Evolutionary conservation across 2,797 vertebrate genomes (phyloP).

Genomic region (Acanthurus tractus): DNA sequence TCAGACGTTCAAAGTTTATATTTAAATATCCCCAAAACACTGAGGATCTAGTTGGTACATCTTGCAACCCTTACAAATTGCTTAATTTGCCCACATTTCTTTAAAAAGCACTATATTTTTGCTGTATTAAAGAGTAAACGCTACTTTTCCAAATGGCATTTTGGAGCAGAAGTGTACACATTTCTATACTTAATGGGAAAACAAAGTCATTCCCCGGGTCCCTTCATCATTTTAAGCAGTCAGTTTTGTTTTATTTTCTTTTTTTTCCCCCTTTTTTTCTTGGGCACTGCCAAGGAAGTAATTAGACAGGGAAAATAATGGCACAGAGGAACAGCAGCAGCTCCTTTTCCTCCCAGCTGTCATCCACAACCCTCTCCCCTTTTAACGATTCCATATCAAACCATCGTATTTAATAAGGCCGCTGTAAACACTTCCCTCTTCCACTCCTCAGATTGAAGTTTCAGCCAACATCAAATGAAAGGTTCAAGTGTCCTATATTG

Average conservation of each 20-base stretch:
- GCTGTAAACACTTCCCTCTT: slow-evolving; percentile 64
- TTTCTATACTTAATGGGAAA: not conserved
- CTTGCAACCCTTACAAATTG: not conserved
- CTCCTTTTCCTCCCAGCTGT: slow-evolving; percentile 69
- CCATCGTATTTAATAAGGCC: slow-evolving; percentile 75
- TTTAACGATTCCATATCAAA: slow-evolving; percentile 67
- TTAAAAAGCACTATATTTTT: not conserved
- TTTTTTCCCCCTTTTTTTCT: not conserved
- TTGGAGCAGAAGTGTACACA: not conserved
- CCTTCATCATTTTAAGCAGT: slow-evolving; percentile 27
- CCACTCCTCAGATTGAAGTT: slow-evolving; percentile 74
- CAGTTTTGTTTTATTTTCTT: slow-evolving; percentile 21
- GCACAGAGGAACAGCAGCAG: slow-evolving; percentile 60
- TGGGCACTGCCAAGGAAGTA: slow-evolving; percentile 60
- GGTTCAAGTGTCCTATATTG: slow-evolving; percentile 77
- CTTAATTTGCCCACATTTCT: not conserved
- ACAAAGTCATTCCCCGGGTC: not conserved
- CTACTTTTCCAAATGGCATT: not conserved
- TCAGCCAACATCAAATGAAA: slow-evolving; percentile 69
- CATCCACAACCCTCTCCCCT: slow-evolving; percentile 44
- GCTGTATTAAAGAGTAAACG: not conserved
- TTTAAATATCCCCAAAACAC: slow-evolving; percentile 19
- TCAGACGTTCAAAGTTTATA: slow-evolving; percentile 13
- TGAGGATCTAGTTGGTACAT: not conserved
- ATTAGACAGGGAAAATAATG: slow-evolving; percentile 67